phyloP scores from a whole-genome alignment of 2,888 invertebrate genomes.

The Rhaphigaster nebulosa region DNA sequence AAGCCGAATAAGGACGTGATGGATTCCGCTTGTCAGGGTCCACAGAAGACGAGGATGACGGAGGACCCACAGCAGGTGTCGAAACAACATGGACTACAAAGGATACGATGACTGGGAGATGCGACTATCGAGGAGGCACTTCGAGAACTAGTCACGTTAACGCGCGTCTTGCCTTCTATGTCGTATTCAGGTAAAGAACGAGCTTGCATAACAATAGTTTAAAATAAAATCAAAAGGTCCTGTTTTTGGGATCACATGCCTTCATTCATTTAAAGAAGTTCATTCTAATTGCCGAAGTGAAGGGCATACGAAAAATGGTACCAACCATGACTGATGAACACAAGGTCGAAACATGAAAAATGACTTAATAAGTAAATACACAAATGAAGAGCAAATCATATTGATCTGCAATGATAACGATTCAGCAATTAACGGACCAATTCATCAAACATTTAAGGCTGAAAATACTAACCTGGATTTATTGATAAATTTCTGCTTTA shows the following conservation, averaged over 20 bases:
- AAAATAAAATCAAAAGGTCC: background rate
- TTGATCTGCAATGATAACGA: background rate
- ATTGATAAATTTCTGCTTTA: background rate
- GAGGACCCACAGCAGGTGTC: background rate
- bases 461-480: background rate
- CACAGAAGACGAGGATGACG: background rate
- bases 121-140: background rate
- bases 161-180: background rate
- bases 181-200: background rate
- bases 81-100: slow-evolving; percentile 2
- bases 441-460: background rate
- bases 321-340: background rate
- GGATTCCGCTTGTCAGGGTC: slow-evolving; percentile 18
- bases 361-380: background rate
- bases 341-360: background rate
- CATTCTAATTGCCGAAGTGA: too few relatives aligned
- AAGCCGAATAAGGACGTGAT: background rate
- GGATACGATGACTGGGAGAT: slow-evolving; percentile 12
- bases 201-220: background rate
- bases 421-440: too few relatives aligned
- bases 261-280: too few relatives aligned
- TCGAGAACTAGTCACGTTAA: background rate
- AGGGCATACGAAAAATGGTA: background rate
- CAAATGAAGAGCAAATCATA: background rate
- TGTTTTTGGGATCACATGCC: too few relatives aligned